These are phyloP conservation scores for Phasianus colchicus DNA, from an alignment of 2,113 vertebrate species.

Conservation along the genomic window DNA sequence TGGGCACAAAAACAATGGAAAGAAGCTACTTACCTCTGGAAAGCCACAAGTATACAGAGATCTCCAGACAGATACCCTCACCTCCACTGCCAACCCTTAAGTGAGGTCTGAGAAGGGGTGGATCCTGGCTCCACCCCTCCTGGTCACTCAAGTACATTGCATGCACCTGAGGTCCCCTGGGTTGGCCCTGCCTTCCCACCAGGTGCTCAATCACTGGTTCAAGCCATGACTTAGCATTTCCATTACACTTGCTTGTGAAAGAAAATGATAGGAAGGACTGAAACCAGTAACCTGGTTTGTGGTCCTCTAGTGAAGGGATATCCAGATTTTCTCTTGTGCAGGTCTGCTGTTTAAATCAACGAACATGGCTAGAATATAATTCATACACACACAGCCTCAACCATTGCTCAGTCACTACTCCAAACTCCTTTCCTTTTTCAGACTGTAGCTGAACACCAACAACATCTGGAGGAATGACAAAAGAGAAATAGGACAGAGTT, in stretches of 20 bases:
- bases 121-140: no score
- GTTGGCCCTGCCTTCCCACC: no score
- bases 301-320: background rate
- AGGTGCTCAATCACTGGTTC: no score
- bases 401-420: background rate
- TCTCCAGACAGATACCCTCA: no score
- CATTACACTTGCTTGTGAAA: background rate
- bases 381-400: rapidly evolving
- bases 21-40: no score
- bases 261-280: background rate
- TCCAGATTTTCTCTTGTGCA: background rate
- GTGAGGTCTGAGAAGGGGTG: no score
- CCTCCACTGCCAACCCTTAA: no score
- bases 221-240: no score
- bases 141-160: no score
- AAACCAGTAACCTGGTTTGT: background rate
- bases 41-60: no score
- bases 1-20: no score
- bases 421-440: background rate
- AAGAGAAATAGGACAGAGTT: background rate
- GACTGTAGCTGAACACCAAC: background rate
- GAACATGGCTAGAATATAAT: background rate
- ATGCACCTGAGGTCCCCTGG: no score
- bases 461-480: background rate
- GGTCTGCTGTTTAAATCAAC: background rate